Conservation (phyloP, 2,797 vertebrate genomes). For the Cyclopterus lumpus region DNA sequence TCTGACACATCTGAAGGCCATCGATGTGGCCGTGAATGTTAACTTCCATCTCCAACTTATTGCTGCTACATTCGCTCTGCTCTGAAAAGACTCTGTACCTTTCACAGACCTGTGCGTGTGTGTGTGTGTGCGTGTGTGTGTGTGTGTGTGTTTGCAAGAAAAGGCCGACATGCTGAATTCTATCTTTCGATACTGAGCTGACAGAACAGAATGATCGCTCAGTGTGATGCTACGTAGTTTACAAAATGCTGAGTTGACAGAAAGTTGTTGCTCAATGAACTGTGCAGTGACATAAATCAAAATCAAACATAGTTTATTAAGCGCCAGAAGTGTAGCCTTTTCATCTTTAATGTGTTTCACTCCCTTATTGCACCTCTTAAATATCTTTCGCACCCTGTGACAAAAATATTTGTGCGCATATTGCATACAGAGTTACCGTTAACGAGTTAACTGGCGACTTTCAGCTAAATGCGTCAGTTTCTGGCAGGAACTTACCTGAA, state of each 20-base stretch:
- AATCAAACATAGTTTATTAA: slow-evolving; percentile 30
- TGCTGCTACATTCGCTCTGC: slow-evolving; percentile 13
- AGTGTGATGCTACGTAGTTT: slow-evolving; percentile 21
- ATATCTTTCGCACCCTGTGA: background rate
- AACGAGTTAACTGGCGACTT: background rate
- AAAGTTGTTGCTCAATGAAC: slow-evolving; percentile 26
- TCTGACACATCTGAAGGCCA: slow-evolving; percentile 67
- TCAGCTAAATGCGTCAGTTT: background rate
- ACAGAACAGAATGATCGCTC: slow-evolving; percentile 20
- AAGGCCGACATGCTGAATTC: slow-evolving; percentile 28
- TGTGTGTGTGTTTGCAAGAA: background rate
- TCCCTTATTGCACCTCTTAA: slow-evolving; percentile 9
- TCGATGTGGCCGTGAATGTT: slow-evolving; percentile 64
- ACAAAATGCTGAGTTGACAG: slow-evolving; percentile 44
- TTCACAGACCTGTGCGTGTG: slow-evolving; percentile 22
- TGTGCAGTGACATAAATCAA: slow-evolving; percentile 17
- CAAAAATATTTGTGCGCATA: background rate
- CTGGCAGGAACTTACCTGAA: background rate
- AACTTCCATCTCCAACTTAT: slow-evolving; percentile 53
- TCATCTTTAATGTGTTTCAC: slow-evolving; percentile 11
- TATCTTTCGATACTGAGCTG: slow-evolving; percentile 19
- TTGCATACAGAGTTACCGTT: background rate
- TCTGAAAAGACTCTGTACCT: slow-evolving; percentile 42
- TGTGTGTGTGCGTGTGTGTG: background rate
- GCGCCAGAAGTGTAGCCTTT: slow-evolving; percentile 8